These are phyloP conservation scores for Chalcis sispes DNA, from an alignment of 2,888 invertebrate species.

Conservation along the genomic window DNA sequence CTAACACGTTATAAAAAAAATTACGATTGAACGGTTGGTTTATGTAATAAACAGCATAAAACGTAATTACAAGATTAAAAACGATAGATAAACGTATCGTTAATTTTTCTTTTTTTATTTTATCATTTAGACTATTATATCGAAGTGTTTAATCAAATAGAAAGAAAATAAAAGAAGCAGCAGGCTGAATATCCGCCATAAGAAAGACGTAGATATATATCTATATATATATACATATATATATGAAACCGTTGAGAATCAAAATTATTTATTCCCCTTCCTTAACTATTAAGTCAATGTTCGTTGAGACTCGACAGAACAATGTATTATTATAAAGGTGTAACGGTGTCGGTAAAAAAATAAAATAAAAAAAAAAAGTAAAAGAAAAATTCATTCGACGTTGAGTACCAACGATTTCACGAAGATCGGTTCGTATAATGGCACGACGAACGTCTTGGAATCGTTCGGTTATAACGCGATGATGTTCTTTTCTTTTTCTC, in stretches of 20 bases:
- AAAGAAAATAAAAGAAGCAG: constrained; percentile 21
- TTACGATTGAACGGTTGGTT: background rate
- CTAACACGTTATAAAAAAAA: background rate
- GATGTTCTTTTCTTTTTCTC: constrained; percentile 29
- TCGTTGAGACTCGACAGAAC: constrained; percentile 45
- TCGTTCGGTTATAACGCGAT: constrained; percentile 20
- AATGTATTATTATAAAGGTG: constrained; percentile 51
- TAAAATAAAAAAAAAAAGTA: constrained; percentile 36
- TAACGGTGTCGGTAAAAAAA: constrained; percentile 54
- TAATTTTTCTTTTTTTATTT: no score
- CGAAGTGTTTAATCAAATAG: constrained; percentile 23
- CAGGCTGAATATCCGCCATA: constrained; percentile 54
- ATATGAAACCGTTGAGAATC: constrained; percentile 54
- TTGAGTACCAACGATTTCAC: background rate
- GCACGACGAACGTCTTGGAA: constrained; percentile 6
- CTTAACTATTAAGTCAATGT: constrained; percentile 52
- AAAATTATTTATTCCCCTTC: constrained; percentile 55
- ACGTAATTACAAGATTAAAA: constrained; percentile 14
- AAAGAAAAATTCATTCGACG: constrained; percentile 38
- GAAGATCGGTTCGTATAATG: constrained; percentile 5
- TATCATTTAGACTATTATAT: constrained; percentile 35
- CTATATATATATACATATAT: constrained; percentile 38
- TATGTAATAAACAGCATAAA: constrained; percentile 6
- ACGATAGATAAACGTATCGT: no score
- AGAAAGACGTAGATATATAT: constrained; percentile 29